phyloP scores from a whole-genome alignment of 2,113 vertebrate species.

The Crotalus tigris region DNA sequence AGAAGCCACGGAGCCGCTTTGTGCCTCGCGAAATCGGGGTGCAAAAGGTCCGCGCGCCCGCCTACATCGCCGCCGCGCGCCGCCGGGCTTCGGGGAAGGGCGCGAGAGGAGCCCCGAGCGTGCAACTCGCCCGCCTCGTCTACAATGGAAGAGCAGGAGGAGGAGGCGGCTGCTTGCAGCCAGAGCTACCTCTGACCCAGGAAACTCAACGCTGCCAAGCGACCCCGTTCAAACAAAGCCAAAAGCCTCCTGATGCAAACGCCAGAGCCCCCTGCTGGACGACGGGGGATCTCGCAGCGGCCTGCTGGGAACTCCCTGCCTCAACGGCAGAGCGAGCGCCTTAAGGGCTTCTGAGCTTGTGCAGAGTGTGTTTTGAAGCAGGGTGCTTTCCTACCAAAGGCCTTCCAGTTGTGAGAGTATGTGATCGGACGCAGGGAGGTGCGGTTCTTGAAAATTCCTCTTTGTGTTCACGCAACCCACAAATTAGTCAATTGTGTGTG shows the following conservation, averaged over 20 bases:
- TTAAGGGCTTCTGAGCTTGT: not conserved
- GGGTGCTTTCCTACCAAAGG: too few species aligned
- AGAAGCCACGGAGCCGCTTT: not conserved
- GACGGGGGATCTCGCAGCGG: not conserved
- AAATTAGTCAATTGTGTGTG: constrained; percentile 25
- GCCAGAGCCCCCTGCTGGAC: constrained; percentile 18
- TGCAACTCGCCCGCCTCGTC: not conserved
- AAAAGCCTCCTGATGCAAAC: not conserved
- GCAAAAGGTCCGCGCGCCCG: not conserved
- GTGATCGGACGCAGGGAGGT: not conserved
- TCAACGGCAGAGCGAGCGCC: not conserved
- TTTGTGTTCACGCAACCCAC: not conserved
- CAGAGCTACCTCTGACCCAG: constrained; percentile 25
- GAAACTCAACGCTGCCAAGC: constrained; percentile 18
- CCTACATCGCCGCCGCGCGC: not conserved
- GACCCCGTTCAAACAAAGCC: constrained; percentile 15
- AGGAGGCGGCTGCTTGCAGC: not conserved
- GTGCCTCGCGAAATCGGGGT: not conserved
- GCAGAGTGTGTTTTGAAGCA: not conserved
- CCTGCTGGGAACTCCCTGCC: not conserved
- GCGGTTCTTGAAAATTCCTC: constrained; percentile 45
- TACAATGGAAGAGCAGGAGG: not conserved
- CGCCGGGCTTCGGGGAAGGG: not conserved
- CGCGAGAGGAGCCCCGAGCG: not conserved
- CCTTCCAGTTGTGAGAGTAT: not conserved